phyloP scores from a whole-genome alignment of 2,797 vertebrate species.

The Trematomus bernacchii region DNA sequence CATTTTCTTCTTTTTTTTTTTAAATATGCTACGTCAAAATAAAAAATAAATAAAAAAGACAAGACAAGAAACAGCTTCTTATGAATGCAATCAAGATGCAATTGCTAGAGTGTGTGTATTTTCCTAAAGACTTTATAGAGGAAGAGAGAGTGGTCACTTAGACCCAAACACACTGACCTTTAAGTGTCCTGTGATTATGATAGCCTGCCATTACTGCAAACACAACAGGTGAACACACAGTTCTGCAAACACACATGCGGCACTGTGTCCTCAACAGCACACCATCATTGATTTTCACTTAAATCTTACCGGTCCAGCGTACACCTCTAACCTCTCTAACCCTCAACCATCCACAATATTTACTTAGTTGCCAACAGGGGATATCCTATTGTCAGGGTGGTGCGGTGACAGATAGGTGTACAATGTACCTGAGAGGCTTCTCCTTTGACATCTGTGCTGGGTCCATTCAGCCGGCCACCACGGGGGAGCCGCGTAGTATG shows the following conservation, averaged over 20 bases:
- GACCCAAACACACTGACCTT: constrained; percentile 71
- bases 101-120: constrained; percentile 8
- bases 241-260: constrained; percentile 33
- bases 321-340: constrained; percentile 79
- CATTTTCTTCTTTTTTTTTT: no score
- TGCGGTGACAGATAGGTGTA: constrained; percentile 72
- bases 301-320: constrained; percentile 76
- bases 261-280: constrained; percentile 63
- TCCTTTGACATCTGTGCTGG: constrained; percentile 74
- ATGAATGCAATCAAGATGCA: neutral
- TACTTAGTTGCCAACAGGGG: constrained; percentile 80
- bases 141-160: constrained; percentile 51
- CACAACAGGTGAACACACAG: constrained; percentile 62
- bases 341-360: constrained; percentile 80
- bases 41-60: neutral
- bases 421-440: constrained; percentile 72
- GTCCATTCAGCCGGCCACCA: constrained; percentile 76
- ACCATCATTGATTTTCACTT: constrained; percentile 85
- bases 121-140: constrained; percentile 22
- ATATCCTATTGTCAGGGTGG: constrained; percentile 76
- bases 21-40: no score
- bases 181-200: constrained; percentile 74
- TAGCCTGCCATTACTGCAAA: constrained; percentile 77
- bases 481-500: constrained; percentile 65
- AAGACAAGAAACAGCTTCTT: neutral